Base-by-base conservation (phyloP, 1,140 invertebrate species). In the Panagrolaimus sp. region DNA sequence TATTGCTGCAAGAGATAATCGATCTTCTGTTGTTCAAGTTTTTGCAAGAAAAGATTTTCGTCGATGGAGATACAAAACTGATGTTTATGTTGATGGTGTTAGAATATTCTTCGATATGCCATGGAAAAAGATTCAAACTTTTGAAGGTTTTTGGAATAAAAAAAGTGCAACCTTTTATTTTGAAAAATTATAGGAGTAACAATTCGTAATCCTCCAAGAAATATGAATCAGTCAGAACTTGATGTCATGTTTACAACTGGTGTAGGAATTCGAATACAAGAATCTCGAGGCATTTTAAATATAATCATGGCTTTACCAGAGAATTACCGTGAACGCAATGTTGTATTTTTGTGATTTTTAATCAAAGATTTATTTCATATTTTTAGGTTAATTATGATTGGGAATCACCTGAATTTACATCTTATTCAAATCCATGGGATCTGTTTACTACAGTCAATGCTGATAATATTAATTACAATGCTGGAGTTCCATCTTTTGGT, bases 231-330 rank as follows among this genome's bases (percentile, higher is more conserved):
- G 84, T 93, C 91, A 9, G 91, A 95, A 85, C 91, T 96, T 23
- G 87, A 96, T 9, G 89, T 95, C 20, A 94, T 94, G 91, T 94
- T 95, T 82, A 89, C 92, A 69, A 93, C 92, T 0, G 93, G 93
- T 0, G 91, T 91, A 25, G 93, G 93, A 1, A 87, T 96, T 0
- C 92, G 95, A 85, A 90, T 96, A 0, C 86, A 92, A 0, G 92
- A 94, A 81, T 92, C 92, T 78, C 88, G 89, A 79, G 92, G 93
- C 0, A 92, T 88, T 71, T 88, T 96, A 88, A 88, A 91, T 0
- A 88, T 89, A 0, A 88, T 92, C 77, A 89, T 93, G 9, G 94
- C 91, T 78, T 79, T 95, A 16, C 93, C 93, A 1, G 91, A 91
- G 89, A 88, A 87, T 42, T 94, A 75, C 63, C 61, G 61, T n/a